Percentiles rank a stretch among this genome's conserved stretches.
phyloP scores from a whole-genome alignment of 2,797 vertebrate species.

The Epinephelus awoara region DNA sequence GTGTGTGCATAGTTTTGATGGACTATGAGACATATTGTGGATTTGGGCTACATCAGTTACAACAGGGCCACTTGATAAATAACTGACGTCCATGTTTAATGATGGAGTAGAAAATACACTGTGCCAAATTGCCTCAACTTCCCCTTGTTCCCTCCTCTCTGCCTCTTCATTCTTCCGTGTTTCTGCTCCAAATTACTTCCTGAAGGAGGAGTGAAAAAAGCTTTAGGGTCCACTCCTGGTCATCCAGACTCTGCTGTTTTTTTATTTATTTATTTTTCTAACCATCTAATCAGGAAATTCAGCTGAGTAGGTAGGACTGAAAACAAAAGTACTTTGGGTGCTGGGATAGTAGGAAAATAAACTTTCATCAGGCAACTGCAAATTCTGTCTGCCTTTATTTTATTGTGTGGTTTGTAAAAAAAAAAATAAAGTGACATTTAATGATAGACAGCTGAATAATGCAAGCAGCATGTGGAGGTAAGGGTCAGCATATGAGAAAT shows the following conservation, averaged over 20 bases:
- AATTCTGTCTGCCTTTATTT: slow-evolving; percentile 18
- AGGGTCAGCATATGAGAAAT: neutral
- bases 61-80: slow-evolving; percentile 46
- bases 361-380: slow-evolving; percentile 24
- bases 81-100: slow-evolving; percentile 61
- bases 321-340: slow-evolving; percentile 9
- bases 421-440: slow-evolving; percentile 9
- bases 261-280: slow-evolving; percentile 38
- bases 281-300: slow-evolving; percentile 50
- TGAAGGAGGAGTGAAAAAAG: slow-evolving; percentile 40
- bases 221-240: slow-evolving; percentile 39
- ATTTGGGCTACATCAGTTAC: slow-evolving; percentile 24
- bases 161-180: slow-evolving; percentile 30
- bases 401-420: neutral
- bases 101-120: slow-evolving; percentile 52
- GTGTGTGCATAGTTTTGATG: slow-evolving; percentile 11
- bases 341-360: slow-evolving; percentile 25
- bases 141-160: slow-evolving; percentile 41
- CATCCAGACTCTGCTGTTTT: slow-evolving; percentile 45
- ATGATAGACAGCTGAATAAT: slow-evolving; percentile 4
- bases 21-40: slow-evolving; percentile 21
- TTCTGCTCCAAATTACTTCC: slow-evolving; percentile 62
- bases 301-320: slow-evolving; percentile 33
- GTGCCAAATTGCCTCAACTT: slow-evolving; percentile 52
- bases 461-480: neutral